Base-by-base conservation (phyloP, 2,888 invertebrate genomes). In the Drosophila greeni region DNA sequence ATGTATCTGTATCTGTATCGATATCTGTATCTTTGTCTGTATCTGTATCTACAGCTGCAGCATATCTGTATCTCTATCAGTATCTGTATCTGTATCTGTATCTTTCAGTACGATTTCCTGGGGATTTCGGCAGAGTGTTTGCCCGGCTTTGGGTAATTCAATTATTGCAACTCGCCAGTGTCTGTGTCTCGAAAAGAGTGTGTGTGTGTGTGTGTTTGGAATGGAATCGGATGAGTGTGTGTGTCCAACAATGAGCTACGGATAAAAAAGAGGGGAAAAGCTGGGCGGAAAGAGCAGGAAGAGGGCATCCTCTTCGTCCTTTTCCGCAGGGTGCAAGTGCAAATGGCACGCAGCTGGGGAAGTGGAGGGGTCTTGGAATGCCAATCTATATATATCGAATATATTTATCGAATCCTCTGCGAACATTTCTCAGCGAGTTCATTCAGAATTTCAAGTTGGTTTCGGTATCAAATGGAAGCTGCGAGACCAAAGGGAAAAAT, bases 101-200 rank as follows among this genome's bases (percentile, higher is more conserved):
- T 42, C 16, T 59, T 31, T 23, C n/a, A 23, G 49, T 20, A 36
- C 37, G 23, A 23, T 43, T 59, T 31, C 26, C 23, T 51, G 51
- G 42, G 62, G 14, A 43, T 36, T 51, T 49, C 62, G 62, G 34
- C 37, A 72, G 64, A 68, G 72, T 72, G 65, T 79, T 76, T 76
- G 69, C 74, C 71, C 42, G 64, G 51, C 51, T 66, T 75, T 74
- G 62, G 59, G 72, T 74, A 74, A 76, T 77, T 81, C 73, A 81
- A 77, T 81, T 75, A 78, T 77, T 60, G 78, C 48, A 80, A 51
- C 42, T 53, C 29, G 23, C 20, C 20, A n/a, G 37, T 31, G 18
- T 49, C 24, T 49, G 43, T 36, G 20, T 36, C 34, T 49, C 34
- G n/a, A n/a, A 6, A 6, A 1, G 20, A 20, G 14, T 8, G 20